Conservation (phyloP, 2,113 vertebrate genomes). For the Heloderma charlesbogerti region DNA sequence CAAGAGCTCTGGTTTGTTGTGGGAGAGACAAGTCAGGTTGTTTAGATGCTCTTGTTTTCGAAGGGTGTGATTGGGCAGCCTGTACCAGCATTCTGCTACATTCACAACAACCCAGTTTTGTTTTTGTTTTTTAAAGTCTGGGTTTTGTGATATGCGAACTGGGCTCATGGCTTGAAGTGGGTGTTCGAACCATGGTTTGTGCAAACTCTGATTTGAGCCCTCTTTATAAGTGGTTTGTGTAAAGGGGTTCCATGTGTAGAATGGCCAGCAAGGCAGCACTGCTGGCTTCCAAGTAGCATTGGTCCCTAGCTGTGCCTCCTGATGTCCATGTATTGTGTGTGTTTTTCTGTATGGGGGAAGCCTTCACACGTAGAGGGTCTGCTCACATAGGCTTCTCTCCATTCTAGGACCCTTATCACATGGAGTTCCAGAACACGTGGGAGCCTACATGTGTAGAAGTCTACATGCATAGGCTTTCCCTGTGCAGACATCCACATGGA, state of each 20-base stretch:
- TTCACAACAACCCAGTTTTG: no score
- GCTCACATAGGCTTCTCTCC: not conserved
- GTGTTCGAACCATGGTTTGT: not conserved
- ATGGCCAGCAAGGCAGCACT: not conserved
- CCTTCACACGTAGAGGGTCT: not conserved
- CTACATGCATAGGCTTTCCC: not conserved
- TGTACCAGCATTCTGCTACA: no score
- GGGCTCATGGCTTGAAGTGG: not conserved
- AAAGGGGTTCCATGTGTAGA: not conserved
- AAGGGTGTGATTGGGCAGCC: no score
- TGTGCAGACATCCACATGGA: not conserved
- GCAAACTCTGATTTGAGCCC: not conserved
- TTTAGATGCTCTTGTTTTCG: no score
- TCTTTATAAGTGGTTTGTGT: not conserved
- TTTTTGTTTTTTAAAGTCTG: no score
- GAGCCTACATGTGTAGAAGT: not conserved
- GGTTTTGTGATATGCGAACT: no score
- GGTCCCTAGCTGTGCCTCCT: not conserved
- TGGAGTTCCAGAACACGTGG: not conserved
- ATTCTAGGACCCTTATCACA: not conserved
- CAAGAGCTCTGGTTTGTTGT: no score
- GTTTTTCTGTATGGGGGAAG: not conserved
- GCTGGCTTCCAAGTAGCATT: not conserved
- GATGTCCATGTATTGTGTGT: not conserved
- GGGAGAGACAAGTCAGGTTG: no score